Evolutionary conservation across 2,797 vertebrate genomes (phyloP).

Genomic region (Bryconaethiops microstoma): DNA sequence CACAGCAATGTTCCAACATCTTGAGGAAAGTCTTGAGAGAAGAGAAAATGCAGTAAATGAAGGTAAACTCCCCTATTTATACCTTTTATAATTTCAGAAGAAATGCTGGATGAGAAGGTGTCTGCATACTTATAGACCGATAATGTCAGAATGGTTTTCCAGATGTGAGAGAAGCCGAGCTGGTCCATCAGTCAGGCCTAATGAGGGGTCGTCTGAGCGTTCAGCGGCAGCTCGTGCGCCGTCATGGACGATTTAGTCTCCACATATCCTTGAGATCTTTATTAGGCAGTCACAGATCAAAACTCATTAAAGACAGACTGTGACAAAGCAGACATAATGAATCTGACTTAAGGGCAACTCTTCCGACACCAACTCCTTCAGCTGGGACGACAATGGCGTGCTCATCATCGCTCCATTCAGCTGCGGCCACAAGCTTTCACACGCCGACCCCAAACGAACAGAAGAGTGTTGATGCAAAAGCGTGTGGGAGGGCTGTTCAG

Average conservation of each 20-base stretch:
- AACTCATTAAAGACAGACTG: constrained; percentile 56
- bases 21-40: not conserved
- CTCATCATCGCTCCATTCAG: not conserved
- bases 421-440: not conserved
- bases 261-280: constrained; percentile 59
- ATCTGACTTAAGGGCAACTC: constrained; percentile 43
- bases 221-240: constrained; percentile 48
- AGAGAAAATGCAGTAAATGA: not conserved
- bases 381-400: not conserved
- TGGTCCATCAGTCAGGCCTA: constrained; percentile 56
- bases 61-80: not conserved
- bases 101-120: not conserved
- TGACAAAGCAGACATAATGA: constrained; percentile 62
- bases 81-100: not conserved
- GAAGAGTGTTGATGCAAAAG: not conserved
- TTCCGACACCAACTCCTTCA: constrained; percentile 2
- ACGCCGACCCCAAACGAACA: not conserved
- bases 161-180: not conserved
- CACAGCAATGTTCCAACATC: not conserved
- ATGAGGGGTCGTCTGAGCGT: constrained; percentile 62
- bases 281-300: constrained; percentile 63
- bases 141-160: not conserved
- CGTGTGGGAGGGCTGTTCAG: not conserved
- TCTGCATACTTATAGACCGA: not conserved
- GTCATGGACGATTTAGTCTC: constrained; percentile 62